Conservation (phyloP, 2,888 invertebrate species). For the Gymnosoma rotundatum region DNA sequence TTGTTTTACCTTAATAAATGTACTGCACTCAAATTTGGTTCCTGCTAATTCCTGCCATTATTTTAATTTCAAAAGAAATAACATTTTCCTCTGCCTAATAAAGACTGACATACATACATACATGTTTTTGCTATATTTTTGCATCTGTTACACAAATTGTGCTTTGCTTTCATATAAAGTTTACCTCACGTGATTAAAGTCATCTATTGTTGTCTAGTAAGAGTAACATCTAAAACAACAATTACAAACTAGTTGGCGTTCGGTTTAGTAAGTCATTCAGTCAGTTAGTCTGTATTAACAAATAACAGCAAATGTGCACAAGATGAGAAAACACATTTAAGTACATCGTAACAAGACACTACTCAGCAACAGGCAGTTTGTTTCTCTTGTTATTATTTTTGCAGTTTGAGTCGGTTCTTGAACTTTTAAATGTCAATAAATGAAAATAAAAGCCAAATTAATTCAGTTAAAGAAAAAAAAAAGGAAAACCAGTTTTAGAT, state of each 20-base stretch:
- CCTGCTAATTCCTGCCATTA: neutral
- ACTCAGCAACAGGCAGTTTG: too few species aligned
- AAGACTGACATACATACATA: conserved; percentile 9
- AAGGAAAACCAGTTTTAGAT: conserved; percentile 36
- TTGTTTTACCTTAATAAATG: too few species aligned
- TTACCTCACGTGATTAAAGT: conserved; percentile 53
- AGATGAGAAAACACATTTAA: neutral
- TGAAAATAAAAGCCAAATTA: conserved; percentile 40
- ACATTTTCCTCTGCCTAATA: conserved; percentile 20
- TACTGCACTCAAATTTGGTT: too few species aligned
- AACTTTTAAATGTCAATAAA: conserved; percentile 55
- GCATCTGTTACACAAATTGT: conserved; percentile 24
- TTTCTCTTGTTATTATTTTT: neutral
- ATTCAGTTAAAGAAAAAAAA: neutral
- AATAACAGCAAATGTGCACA: neutral
- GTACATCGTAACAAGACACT: neutral
- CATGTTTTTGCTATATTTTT: conserved; percentile 12
- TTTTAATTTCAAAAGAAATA: neutral
- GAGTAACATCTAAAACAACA: conserved; percentile 9
- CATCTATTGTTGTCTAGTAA: conserved; percentile 14
- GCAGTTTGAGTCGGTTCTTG: conserved; percentile 55
- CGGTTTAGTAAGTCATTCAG: conserved; percentile 48
- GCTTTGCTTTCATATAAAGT: conserved; percentile 10
- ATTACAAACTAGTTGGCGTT: neutral
- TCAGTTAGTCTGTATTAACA: conserved; percentile 39